These are phyloP conservation scores for Sebastes ruberrimus DNA, from an alignment of 2,797 vertebrate species.

Conservation along the genomic window DNA sequence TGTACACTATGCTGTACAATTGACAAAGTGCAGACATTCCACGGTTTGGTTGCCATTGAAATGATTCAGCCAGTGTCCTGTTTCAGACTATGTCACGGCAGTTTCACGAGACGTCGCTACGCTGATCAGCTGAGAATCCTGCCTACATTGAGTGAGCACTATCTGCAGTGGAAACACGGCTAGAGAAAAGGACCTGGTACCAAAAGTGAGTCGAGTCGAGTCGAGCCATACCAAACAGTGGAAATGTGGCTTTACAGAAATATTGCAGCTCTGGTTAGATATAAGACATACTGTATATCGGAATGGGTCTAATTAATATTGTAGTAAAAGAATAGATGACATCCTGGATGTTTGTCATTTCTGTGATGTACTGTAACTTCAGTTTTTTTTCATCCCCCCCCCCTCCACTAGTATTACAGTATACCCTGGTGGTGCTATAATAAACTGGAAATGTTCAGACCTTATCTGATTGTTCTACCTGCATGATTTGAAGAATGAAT, in stretches of 20 bases:
- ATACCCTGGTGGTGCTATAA: neutral
- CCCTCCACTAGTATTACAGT: neutral
- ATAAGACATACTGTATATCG: neutral
- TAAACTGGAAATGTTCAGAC: neutral
- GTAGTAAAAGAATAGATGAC: neutral
- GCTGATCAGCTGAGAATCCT: too few species aligned
- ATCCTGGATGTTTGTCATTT: neutral
- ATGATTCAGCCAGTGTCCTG: too few species aligned
- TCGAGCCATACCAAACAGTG: too few species aligned
- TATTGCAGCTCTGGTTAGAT: neutral
- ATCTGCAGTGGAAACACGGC: too few species aligned
- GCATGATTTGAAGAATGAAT: neutral
- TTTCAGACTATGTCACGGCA: too few species aligned
- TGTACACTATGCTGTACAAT: too few species aligned
- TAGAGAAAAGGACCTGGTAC: too few species aligned
- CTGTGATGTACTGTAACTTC: neutral
- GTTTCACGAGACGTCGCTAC: fast-evolving
- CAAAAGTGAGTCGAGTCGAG: too few species aligned
- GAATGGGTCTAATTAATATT: neutral
- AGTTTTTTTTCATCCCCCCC: too few species aligned
- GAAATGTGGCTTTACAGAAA: neutral
- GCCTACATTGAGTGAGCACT: too few species aligned
- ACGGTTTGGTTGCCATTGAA: too few species aligned
- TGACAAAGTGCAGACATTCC: too few species aligned
- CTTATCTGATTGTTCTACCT: neutral